Conservation (phyloP, 2,113 vertebrate genomes). For the Myotis lucifugus region DNA sequence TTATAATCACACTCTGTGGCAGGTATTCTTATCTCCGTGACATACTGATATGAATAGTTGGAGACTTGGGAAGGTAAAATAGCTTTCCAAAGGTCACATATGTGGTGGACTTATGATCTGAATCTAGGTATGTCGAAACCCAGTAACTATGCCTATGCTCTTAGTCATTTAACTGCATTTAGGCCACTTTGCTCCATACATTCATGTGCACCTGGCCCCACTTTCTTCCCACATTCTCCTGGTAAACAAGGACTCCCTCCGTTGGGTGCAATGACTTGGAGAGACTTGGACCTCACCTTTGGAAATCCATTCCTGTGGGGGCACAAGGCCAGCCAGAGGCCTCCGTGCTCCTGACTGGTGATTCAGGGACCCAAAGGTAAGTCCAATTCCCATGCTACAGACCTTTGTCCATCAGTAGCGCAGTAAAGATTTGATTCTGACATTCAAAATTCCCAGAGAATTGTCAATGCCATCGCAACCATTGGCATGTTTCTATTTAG, state of each 20-base stretch:
- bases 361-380: fast-evolving
- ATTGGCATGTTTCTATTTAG: background rate
- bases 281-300: background rate
- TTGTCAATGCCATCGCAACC: fast-evolving
- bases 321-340: background rate
- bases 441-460: background rate
- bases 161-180: background rate
- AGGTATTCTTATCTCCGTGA: background rate
- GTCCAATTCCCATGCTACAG: background rate
- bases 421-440: background rate
- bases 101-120: background rate
- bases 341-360: background rate
- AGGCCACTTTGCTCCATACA: background rate
- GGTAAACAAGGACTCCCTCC: background rate
- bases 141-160: background rate
- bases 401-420: no score
- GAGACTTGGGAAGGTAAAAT: background rate
- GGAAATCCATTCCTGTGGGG: fast-evolving
- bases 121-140: background rate
- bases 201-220: background rate
- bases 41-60: background rate
- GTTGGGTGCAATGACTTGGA: background rate
- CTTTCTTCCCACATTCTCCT: background rate
- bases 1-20: background rate
- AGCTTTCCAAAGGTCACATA: background rate